Conservation (phyloP, 2,888 invertebrate species). For the Patella caerulea region DNA sequence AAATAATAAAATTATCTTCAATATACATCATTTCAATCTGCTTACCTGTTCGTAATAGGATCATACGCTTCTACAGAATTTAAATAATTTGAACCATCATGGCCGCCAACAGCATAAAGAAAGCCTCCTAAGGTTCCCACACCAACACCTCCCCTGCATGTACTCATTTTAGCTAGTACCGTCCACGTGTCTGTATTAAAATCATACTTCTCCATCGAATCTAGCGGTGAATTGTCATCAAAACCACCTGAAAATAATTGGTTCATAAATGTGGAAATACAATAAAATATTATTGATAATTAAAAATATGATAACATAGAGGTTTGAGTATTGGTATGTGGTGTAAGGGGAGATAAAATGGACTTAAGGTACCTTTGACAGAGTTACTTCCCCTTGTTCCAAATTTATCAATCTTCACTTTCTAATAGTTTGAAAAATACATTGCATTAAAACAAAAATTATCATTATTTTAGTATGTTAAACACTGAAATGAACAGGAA, state of each 20-base stretch:
- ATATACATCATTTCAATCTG: too few relatives aligned
- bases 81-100: conserved; percentile 73
- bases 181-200: conserved; percentile 69
- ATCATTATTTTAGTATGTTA: too few relatives aligned
- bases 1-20: too few relatives aligned
- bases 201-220: conserved; percentile 72
- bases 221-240: conserved; percentile 73
- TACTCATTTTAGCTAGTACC: conserved; percentile 66
- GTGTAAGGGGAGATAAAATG: too few relatives aligned
- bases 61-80: conserved; percentile 74
- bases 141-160: conserved; percentile 72
- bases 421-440: too few relatives aligned
- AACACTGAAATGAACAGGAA: too few relatives aligned
- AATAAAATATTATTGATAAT: background rate
- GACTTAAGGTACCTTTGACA: background rate
- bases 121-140: conserved; percentile 67
- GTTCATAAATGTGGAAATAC: too few relatives aligned
- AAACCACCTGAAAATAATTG: conserved; percentile 70
- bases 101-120: conserved; percentile 74
- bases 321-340: too few relatives aligned
- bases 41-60: conserved; percentile 70
- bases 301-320: background rate
- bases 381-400: background rate
- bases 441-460: too few relatives aligned
- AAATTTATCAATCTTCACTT: too few relatives aligned